Evolutionary conservation across 2,797 vertebrate species (phyloP).

Genomic region (Mus minutoides): DNA sequence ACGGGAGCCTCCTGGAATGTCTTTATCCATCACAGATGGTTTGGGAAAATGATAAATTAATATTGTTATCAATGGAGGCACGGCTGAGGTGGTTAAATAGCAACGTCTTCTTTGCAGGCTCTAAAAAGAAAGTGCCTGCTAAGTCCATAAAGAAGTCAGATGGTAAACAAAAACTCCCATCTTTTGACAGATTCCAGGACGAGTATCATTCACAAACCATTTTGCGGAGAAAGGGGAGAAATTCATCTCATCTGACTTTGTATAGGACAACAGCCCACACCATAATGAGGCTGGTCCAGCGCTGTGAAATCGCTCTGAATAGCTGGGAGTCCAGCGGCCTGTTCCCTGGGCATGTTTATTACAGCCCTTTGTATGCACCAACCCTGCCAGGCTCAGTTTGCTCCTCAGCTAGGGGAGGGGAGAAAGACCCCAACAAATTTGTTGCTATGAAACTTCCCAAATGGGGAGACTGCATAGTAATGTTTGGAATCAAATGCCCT

Average conservation of each 20-base stretch:
- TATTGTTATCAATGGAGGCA: constrained; percentile 78
- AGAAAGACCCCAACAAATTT: constrained; percentile 76
- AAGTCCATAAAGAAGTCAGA: constrained; percentile 75
- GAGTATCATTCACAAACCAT: constrained; percentile 76
- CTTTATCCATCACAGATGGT: constrained; percentile 81
- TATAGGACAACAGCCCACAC: constrained; percentile 78
- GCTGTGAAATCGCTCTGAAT: constrained; percentile 84
- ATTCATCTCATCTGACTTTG: constrained; percentile 82
- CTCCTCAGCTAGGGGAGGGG: constrained; percentile 67
- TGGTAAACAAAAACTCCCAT: constrained; percentile 75
- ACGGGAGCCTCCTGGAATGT: constrained; percentile 72
- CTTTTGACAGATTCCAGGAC: constrained; percentile 76
- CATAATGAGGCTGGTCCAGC: constrained; percentile 78
- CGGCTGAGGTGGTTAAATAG: constrained; percentile 67
- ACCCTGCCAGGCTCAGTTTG: constrained; percentile 66
- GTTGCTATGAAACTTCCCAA: constrained; percentile 79
- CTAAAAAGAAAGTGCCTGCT: constrained; percentile 44
- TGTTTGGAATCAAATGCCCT: constrained; percentile 52
- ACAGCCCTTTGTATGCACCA: constrained; percentile 80
- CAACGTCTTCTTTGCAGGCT: constrained; percentile 58
- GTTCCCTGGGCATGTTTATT: constrained; percentile 79
- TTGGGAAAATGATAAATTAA: constrained; percentile 83
- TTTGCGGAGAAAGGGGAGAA: constrained; percentile 81
- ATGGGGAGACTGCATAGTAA: constrained; percentile 45
- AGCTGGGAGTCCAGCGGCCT: constrained; percentile 76